A percentile compares a stretch with the other conserved stretches of the same genome.
Conservation (phyloP, 2,888 invertebrate species). For the Trimorus sp. region DNA sequence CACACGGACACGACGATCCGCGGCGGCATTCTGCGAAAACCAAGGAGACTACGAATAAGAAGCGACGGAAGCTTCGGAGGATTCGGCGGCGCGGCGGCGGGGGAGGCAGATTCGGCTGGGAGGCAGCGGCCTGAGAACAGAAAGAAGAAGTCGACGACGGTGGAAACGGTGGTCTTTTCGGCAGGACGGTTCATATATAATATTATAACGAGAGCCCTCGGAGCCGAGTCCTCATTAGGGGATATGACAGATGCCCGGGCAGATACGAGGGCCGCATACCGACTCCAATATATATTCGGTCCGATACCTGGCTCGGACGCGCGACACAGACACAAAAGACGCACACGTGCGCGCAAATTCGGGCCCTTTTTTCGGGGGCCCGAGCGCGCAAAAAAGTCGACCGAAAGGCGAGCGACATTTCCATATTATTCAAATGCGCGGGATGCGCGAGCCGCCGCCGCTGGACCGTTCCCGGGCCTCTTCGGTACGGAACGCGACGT, state of each 20-base stretch:
- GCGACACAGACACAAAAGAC: constrained; percentile 51
- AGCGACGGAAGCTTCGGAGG: neutral
- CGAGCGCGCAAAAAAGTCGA: constrained; percentile 45
- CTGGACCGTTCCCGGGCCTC: constrained; percentile 57
- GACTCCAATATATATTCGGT: constrained; percentile 69
- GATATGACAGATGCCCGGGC: constrained; percentile 77
- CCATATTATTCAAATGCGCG: constrained; percentile 81
- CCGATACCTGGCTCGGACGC: constrained; percentile 55
- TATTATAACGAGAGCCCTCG: constrained; percentile 66
- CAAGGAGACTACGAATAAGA: too few relatives aligned
- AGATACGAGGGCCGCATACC: constrained; percentile 70
- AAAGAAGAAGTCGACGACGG: constrained; percentile 25
- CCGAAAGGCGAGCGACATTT: constrained; percentile 72
- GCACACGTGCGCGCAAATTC: constrained; percentile 53
- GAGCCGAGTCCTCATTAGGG: constrained; percentile 75
- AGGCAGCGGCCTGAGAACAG: constrained; percentile 2
- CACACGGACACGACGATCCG: constrained; percentile 38
- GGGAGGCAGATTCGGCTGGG: constrained; percentile 1
- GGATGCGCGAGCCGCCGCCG: constrained; percentile 68
- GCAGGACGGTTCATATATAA: constrained; percentile 55
- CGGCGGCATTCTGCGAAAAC: too few relatives aligned
- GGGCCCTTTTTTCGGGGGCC: constrained; percentile 32
- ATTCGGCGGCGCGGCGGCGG: constrained; percentile 3
- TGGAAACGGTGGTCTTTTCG: constrained; percentile 65
- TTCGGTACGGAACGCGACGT: constrained; percentile 63